Percentiles rank a stretch among this genome's conserved stretches.
Evolutionary conservation across 2,113 vertebrate genomes (phyloP).

Genomic region (Acrocephalus arundinaceus): DNA sequence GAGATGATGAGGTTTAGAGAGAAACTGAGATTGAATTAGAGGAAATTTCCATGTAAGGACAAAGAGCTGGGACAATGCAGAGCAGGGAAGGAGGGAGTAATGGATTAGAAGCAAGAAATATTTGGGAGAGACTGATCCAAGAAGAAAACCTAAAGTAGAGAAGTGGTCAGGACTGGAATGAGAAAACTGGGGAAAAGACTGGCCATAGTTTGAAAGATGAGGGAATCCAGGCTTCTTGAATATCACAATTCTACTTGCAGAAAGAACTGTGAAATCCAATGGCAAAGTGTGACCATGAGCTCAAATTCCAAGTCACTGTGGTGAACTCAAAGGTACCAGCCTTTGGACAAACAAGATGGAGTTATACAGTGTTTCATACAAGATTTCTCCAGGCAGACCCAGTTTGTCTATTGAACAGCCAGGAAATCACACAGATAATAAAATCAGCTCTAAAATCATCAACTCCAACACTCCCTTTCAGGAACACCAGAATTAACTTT

Average conservation of each 20-base stretch:
- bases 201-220: rapidly evolving
- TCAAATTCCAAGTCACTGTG: not conserved
- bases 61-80: not conserved
- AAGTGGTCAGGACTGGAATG: not conserved
- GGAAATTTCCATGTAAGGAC: not conserved
- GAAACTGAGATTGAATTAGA: not conserved
- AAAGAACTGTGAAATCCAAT: not conserved
- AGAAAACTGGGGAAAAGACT: not conserved
- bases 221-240: not conserved
- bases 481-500: not conserved
- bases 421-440: not conserved
- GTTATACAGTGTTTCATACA: not conserved
- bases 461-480: not conserved
- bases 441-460: not conserved
- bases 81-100: rapidly evolving
- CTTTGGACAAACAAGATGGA: not conserved
- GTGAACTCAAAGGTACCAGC: not conserved
- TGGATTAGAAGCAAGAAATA: not conserved
- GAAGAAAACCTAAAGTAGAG: not conserved
- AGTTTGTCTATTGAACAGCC: not conserved
- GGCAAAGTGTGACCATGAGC: not conserved
- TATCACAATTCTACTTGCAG: not conserved
- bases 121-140: not conserved
- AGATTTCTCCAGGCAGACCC: not conserved
- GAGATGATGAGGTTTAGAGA: not conserved